These are phyloP conservation scores for Drosophila guanche DNA, from an alignment of 1,140 invertebrate genomes.

Conservation along the genomic window DNA sequence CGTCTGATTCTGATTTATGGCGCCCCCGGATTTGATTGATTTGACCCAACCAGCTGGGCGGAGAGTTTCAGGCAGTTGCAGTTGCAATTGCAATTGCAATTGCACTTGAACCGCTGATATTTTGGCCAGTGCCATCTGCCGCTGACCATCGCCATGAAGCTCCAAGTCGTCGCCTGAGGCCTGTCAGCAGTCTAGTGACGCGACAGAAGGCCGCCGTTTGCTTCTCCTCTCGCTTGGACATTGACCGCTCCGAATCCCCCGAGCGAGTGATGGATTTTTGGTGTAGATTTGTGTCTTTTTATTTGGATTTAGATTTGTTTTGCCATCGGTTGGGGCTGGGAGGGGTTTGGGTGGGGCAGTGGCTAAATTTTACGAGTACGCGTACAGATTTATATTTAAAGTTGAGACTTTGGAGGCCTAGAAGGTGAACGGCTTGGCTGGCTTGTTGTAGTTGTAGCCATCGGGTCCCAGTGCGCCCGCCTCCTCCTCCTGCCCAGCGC, in stretches of 20 bases:
- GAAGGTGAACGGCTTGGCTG: conserved; percentile 53
- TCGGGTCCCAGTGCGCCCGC: conserved; percentile 48
- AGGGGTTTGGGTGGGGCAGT: background rate
- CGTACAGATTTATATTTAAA: conserved; percentile 5
- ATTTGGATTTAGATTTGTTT: conserved; percentile 61
- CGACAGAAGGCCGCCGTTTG: conserved; percentile 47
- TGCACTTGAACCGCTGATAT: conserved; percentile 76
- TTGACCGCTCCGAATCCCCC: conserved; percentile 44
- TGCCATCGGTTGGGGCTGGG: conserved; percentile 17
- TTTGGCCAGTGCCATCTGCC: conserved; percentile 50
- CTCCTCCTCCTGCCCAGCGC: conserved; percentile 38
- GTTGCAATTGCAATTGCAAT: conserved; percentile 6
- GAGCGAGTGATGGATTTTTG: conserved; percentile 36
- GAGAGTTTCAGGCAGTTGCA: conserved; percentile 16
- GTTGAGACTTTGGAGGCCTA: conserved; percentile 27
- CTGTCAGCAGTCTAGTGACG: conserved; percentile 25
- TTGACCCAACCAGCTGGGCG: conserved; percentile 59
- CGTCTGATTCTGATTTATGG: conserved; percentile 51
- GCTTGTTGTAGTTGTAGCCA: conserved; percentile 55
- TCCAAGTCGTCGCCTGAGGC: conserved; percentile 54
- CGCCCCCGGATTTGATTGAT: conserved; percentile 51
- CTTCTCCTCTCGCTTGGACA: conserved; percentile 13
- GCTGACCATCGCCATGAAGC: conserved; percentile 52
- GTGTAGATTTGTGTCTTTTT: conserved; percentile 53
- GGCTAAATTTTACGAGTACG: conserved; percentile 23